phyloP scores from a whole-genome alignment of 2,888 invertebrate genomes.

The Mycalesis mineus region DNA sequence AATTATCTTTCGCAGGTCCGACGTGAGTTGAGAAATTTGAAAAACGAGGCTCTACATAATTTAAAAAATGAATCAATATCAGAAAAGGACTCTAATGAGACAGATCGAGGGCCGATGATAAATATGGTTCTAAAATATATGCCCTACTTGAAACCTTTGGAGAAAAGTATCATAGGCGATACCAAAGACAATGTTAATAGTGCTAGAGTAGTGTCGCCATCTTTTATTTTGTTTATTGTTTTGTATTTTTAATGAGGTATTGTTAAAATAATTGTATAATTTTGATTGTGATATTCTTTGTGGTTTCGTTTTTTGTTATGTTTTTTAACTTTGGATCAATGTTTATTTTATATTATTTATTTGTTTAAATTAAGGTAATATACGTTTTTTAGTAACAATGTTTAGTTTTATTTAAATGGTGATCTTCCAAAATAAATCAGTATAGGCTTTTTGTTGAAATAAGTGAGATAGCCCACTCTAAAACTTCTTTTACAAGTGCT shows the following conservation, averaged over 20 bases:
- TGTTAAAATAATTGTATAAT: neutral
- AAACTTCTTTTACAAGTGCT: too few relatives aligned
- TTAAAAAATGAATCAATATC: too few relatives aligned
- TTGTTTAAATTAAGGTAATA: too few relatives aligned
- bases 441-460: too few relatives aligned
- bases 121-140: conserved; percentile 56
- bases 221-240: conserved; percentile 5
- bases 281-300: neutral
- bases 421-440: too few relatives aligned
- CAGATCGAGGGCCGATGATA: conserved; percentile 46
- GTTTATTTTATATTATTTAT: too few relatives aligned
- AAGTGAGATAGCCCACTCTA: too few relatives aligned
- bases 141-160: conserved; percentile 56
- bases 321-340: too few relatives aligned
- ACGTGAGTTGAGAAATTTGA: conserved; percentile 28
- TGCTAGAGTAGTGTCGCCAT: neutral
- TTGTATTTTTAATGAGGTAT: conserved; percentile 6
- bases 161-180: conserved; percentile 37
- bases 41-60: too few relatives aligned
- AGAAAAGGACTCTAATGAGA: conserved; percentile 34
- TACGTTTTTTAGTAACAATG: too few relatives aligned
- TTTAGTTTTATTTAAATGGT: too few relatives aligned
- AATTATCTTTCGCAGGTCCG: conserved; percentile 35
- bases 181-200: conserved; percentile 6
- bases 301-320: neutral